These are phyloP conservation scores for Anseranas semipalmata DNA, from an alignment of 2,113 vertebrate species.

Conservation along the genomic window DNA sequence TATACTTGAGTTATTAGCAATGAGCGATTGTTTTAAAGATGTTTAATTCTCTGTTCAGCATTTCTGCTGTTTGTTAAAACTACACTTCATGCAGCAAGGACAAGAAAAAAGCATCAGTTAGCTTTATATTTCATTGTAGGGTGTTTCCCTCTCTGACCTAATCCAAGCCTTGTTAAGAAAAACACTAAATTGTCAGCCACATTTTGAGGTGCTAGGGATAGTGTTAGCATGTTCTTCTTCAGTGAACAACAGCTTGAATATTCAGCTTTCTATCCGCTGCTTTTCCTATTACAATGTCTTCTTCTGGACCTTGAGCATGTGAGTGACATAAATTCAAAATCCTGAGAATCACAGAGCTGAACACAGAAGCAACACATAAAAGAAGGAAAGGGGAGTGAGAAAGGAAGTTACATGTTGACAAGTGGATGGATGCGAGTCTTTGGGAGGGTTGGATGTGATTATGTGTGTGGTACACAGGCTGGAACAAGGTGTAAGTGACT, in stretches of 20 bases:
- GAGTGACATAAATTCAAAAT: slow-evolving; percentile 41
- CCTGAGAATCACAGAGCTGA: background rate
- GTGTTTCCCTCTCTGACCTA: background rate
- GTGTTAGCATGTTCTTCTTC: background rate
- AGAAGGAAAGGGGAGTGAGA: background rate
- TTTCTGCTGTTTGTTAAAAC: background rate
- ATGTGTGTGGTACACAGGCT: background rate
- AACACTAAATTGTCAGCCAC: background rate
- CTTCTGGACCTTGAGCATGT: slow-evolving; percentile 36
- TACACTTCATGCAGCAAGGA: background rate
- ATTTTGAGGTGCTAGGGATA: background rate
- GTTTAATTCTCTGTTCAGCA: background rate
- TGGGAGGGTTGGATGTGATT: background rate
- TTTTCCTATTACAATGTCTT: slow-evolving; percentile 35
- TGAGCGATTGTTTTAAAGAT: background rate
- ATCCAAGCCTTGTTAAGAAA: background rate
- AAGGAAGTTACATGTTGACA: background rate
- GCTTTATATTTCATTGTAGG: background rate
- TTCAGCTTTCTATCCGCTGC: background rate
- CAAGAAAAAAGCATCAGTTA: background rate
- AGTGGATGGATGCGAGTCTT: background rate
- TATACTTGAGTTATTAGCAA: background rate
- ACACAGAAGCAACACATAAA: background rate
- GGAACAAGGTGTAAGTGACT: background rate
- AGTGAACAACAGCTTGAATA: slow-evolving; percentile 27